Base-by-base conservation (phyloP, 2,888 invertebrate species). In the Strigamia crassipes region DNA sequence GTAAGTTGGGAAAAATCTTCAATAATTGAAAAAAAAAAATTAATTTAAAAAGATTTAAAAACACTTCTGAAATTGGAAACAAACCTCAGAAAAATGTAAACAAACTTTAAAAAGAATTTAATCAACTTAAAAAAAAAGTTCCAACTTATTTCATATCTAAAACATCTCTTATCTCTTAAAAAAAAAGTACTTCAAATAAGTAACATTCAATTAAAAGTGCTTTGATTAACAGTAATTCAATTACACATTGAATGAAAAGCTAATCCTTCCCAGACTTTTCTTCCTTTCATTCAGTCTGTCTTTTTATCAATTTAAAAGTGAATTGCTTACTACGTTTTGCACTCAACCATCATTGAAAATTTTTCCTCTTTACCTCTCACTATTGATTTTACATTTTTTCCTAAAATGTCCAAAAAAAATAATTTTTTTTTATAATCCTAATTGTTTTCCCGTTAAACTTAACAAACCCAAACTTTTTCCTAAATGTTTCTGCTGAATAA, bases 281-380 rank as follows among this genome's bases (percentile, higher is more conserved):
- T 31, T 12, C 23, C 12, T 66, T 66, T 27, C 27, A 31, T 73
- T 27, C 27, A 73, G 8, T n/a, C n/a, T n/a, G 31, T 27, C 73
- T 73, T n/a, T 73, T 73, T 31, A 73, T 73, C 73, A 73, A 73
- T 73, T 73, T 73, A 73, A 73, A 13, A 73, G 12, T 73, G 73
- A 73, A 73, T 73, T 73, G 31, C 73, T 73, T 73, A 73, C 73
- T 73, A 73, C 27, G 31, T 73, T 73, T 73, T 73, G 31, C 73
- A 73, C 73, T 73, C 73, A 27, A 73, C 27, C n/a, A 31, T 21
- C 61, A 21, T 23, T 66, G 61, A 46, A 46, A 23, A 23, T 23
- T 73, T 73, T 31, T 73, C 27, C 13, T 6, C 9, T 27, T 27
- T 27, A 13, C 27, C 10, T 6, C 38, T 6, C 10, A 38, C 6